Evolutionary conservation across 2,888 invertebrate genomes (phyloP).

Genomic region (Desoria tigrina): DNA sequence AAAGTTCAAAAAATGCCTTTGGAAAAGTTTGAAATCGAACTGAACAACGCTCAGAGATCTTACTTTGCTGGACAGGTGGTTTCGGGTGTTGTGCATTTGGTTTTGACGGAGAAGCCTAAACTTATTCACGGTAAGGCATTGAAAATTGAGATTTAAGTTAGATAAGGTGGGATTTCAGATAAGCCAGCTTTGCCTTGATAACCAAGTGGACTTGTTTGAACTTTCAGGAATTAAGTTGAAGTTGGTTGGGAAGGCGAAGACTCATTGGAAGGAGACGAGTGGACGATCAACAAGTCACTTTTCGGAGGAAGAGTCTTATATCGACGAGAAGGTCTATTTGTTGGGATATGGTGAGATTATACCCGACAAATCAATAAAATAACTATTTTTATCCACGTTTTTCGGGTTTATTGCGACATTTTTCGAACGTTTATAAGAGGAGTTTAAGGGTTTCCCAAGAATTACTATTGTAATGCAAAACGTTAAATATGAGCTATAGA

Average conservation of each 20-base stretch:
- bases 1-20: slow-evolving; percentile 35
- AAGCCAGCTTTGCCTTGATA: too few relatives aligned
- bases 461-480: too few relatives aligned
- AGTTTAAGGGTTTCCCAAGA: too few relatives aligned
- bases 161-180: neutral
- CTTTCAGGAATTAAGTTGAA: slow-evolving; percentile 43
- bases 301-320: slow-evolving; percentile 41
- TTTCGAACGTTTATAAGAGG: too few relatives aligned
- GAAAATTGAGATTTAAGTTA: neutral
- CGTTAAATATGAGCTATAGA: too few relatives aligned
- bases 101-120: slow-evolving; percentile 38
- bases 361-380: too few relatives aligned
- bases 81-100: slow-evolving; percentile 41
- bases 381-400: too few relatives aligned
- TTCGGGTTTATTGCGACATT: too few relatives aligned
- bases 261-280: slow-evolving; percentile 45
- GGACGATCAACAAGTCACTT: slow-evolving; percentile 37
- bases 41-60: slow-evolving; percentile 40
- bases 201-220: too few relatives aligned
- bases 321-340: slow-evolving; percentile 46
- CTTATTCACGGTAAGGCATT: slow-evolving; percentile 43
- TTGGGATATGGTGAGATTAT: slow-evolving; percentile 45
- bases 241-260: slow-evolving; percentile 44
- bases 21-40: slow-evolving; percentile 44
- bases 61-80: slow-evolving; percentile 51